Conservation (phyloP, 2,888 invertebrate genomes). For the Megastigmus dorsalis region DNA sequence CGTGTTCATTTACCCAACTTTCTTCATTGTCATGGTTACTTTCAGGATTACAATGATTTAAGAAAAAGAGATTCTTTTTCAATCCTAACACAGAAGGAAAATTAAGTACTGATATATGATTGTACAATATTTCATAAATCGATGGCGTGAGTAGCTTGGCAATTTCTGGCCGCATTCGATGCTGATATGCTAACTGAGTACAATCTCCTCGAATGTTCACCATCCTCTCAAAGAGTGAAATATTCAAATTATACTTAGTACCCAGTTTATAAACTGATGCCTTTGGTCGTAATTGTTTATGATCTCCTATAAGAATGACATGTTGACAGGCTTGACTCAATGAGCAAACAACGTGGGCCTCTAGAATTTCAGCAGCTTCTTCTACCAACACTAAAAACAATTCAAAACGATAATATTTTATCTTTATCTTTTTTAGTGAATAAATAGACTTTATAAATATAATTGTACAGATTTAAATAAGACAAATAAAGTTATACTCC, state of each 20-base stretch:
- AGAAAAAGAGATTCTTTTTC: conserved; percentile 26
- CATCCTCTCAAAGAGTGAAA: conserved; percentile 25
- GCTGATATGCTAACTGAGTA: conserved; percentile 14
- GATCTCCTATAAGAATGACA: conserved; percentile 11
- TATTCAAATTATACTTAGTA: neutral
- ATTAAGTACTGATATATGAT: neutral
- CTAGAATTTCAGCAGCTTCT: conserved; percentile 29
- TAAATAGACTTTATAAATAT: too few relatives aligned
- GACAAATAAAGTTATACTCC: too few relatives aligned
- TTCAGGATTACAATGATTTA: conserved; percentile 15
- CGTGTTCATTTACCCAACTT: conserved; percentile 11
- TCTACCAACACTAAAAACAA: conserved; percentile 12
- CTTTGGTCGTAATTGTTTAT: conserved; percentile 20
- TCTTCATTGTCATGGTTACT: conserved; percentile 8
- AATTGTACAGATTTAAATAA: too few relatives aligned
- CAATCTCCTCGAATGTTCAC: conserved; percentile 20
- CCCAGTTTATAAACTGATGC: conserved; percentile 9
- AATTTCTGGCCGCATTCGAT: conserved; percentile 39
- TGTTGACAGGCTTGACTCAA: conserved; percentile 7
- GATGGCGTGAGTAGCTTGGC: conserved; percentile 10
- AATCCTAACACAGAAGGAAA: conserved; percentile 23
- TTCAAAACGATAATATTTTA: neutral
- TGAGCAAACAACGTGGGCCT: conserved; percentile 17
- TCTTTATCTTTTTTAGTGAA: too few relatives aligned
- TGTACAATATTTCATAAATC: neutral